Base-by-base conservation (phyloP, 2,888 invertebrate genomes). In the Petrolisthes manimaculis region DNA sequence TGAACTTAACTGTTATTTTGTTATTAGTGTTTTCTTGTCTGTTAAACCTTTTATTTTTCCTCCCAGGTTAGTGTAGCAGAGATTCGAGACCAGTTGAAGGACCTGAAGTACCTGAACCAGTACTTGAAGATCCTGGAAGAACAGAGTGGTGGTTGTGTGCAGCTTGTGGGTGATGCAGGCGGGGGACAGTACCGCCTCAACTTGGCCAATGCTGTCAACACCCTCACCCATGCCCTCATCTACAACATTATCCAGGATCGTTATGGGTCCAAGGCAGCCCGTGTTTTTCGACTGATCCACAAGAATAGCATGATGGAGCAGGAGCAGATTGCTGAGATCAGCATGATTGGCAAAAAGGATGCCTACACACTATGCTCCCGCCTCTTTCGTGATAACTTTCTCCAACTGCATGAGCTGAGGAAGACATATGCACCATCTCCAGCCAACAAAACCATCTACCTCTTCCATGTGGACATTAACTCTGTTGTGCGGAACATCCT, bases 331-430 rank as follows among this genome's bases (percentile, higher is more conserved):
- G 98, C 98, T 93, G 96, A 97, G 92, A 94, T 96, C 91, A 97
- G 97, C 0, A 98, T 99, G 98, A 95, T 99, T 92, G 97, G 97
- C 0, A 96, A 97, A 53, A 99, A 98, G 93, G 97, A 98, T 93
- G 97, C 97, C 3, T 98, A 98, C 93, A 95, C 96, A 91, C 93
- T 98, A 18, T 96, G 97, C 0, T 98, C 98, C 93, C 96, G 95
- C 91, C 93, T 99, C 91, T 94, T 97, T 82, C 96, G 97, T 92
- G 97, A 98, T 92, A 96, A 96, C 92, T 95, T 94, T 91, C 92
- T 95, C 54, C 95, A 95, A 92, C 94, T 95, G 91, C 95, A 96
- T 93, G 96, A 97, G 86, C 94, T 97, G 92, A 94, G 95, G 51
- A 96, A 96, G 93, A 93, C 91, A 95, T 0, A 95, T 95, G 69